Conservation (phyloP, 2,888 invertebrate genomes). For the Drosophila lutescens region DNA sequence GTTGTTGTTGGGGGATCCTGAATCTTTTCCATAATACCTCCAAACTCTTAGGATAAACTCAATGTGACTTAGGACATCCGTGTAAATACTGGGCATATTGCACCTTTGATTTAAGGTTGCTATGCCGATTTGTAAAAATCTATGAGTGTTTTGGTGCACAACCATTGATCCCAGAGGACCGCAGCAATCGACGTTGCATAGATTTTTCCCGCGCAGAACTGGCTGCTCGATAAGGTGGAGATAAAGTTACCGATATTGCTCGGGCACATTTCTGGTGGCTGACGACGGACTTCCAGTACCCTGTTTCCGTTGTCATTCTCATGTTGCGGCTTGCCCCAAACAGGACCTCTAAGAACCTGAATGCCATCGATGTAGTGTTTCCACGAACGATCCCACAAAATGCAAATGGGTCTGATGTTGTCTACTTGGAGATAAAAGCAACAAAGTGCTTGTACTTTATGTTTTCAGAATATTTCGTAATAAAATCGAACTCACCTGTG, state of each 20-base stretch:
- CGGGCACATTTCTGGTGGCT: not conserved
- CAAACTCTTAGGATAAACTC: not conserved
- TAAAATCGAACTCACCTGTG: conserved; percentile 1
- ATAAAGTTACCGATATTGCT: not conserved
- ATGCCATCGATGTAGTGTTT: not conserved
- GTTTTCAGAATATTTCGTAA: not conserved
- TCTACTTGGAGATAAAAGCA: not conserved
- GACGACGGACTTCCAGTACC: not conserved
- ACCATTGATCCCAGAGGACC: not conserved
- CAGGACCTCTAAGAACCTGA: not conserved
- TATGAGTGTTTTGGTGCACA: not conserved
- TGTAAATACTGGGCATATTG: not conserved
- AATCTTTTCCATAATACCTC: not conserved
- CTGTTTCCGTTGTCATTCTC: not conserved
- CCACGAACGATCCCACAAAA: not conserved
- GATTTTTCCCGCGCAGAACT: conserved; percentile 1
- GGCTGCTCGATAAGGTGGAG: not conserved
- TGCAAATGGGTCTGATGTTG: conserved; percentile 10
- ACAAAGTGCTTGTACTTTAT: too few relatives aligned
- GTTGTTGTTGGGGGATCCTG: not conserved
- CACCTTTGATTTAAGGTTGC: not conserved
- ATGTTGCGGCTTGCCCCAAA: not conserved
- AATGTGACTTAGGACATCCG: conserved; percentile 2
- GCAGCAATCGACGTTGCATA: not conserved
- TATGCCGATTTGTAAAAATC: conserved; percentile 6